Evolutionary conservation across 1,140 invertebrate species (phyloP).

Genomic region (Cheumatopsyche charites): DNA sequence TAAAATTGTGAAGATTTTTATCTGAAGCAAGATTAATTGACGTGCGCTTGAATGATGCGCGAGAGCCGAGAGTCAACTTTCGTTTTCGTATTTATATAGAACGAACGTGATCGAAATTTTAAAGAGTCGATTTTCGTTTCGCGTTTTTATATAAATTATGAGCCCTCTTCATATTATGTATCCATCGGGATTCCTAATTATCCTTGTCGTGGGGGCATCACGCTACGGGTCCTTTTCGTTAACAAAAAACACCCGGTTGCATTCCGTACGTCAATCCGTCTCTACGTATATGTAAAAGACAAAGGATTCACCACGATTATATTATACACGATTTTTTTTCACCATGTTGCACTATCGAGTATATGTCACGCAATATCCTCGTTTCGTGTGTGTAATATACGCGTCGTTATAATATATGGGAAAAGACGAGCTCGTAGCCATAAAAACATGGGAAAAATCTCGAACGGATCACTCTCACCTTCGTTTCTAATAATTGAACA

Average conservation of each 20-base stretch:
- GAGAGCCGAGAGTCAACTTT: not conserved
- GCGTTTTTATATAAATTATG: no score
- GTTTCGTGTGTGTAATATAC: conserved; percentile 23
- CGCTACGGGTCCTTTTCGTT: not conserved
- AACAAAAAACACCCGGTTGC: conserved; percentile 1
- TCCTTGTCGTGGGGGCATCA: conserved; percentile 8
- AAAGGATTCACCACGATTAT: conserved; percentile 11
- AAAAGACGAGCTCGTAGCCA: not conserved
- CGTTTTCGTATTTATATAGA: conserved; percentile 3
- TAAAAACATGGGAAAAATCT: conserved; percentile 22
- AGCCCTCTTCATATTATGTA: not conserved
- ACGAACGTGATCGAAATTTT: not conserved
- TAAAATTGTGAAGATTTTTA: conserved; percentile 16
- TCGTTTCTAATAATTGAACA: conserved; percentile 14
- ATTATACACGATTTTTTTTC: conserved; percentile 1
- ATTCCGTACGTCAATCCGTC: not conserved
- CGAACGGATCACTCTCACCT: conserved; percentile 13
- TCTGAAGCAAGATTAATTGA: conserved; percentile 9
- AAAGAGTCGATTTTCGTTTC: not conserved
- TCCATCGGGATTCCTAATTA: not conserved
- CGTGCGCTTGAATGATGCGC: not conserved
- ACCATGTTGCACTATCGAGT: not conserved
- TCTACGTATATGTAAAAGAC: conserved; percentile 3
- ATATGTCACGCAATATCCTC: conserved; percentile 26
- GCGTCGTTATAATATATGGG: conserved; percentile 2